A percentile compares a stretch with the other conserved stretches of the same genome.
phyloP scores from a whole-genome alignment of 2,113 vertebrate genomes.

The Oncorhynchus mykiss region DNA sequence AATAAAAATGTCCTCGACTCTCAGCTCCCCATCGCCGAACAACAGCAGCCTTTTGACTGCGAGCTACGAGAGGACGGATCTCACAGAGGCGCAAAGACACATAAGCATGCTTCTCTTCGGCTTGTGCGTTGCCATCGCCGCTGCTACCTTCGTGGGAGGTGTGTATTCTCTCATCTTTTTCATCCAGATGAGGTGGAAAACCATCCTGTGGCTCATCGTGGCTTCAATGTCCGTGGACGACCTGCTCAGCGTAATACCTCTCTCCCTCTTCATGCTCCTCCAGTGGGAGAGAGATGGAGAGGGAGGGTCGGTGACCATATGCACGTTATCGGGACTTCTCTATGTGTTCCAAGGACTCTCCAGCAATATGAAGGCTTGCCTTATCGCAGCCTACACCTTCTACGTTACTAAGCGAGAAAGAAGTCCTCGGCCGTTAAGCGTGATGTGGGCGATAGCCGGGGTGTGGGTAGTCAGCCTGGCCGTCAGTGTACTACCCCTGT shows the following conservation, averaged over 20 bases:
- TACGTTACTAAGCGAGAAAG: constrained; percentile 72
- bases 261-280: constrained; percentile 81
- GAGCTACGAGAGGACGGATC: constrained; percentile 63
- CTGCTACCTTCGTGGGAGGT: constrained; percentile 79
- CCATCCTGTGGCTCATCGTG: constrained; percentile 82
- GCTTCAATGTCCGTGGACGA: constrained; percentile 90
- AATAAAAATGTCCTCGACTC: constrained; percentile 66
- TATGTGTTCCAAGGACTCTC: constrained; percentile 92
- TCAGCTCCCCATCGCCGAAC: constrained; percentile 68
- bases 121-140: constrained; percentile 77
- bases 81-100: constrained; percentile 62
- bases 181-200: constrained; percentile 79
- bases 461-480: constrained; percentile 83
- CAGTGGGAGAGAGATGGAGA: constrained; percentile 77
- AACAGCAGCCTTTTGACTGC: constrained; percentile 70
- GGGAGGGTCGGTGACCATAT: constrained; percentile 70
- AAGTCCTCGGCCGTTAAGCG: constrained; percentile 56
- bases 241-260: constrained; percentile 82
- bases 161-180: constrained; percentile 83
- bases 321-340: constrained; percentile 83
- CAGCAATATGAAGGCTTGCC: constrained; percentile 88
- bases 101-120: constrained; percentile 79
- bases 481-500: constrained; percentile 83
- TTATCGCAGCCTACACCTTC: constrained; percentile 89
- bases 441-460: constrained; percentile 74